Conservation (phyloP, 2,888 invertebrate genomes). For the Ctena decussata region DNA sequence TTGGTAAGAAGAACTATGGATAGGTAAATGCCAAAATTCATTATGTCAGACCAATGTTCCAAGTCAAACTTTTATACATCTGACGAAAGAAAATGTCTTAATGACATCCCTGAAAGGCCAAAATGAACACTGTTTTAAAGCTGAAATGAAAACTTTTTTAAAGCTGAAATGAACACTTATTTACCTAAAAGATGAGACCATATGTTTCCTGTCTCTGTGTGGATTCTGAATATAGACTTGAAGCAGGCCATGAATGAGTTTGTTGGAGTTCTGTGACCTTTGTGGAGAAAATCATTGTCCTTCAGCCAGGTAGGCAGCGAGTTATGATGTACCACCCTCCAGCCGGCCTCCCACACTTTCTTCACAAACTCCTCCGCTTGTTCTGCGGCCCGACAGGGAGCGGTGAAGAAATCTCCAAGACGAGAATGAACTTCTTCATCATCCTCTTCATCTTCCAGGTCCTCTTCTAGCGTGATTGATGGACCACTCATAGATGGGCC, state of each 20-base stretch:
- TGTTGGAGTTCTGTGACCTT: slow-evolving; percentile 98
- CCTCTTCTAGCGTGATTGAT: neutral
- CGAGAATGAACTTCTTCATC: slow-evolving; percentile 60
- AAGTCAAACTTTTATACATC: too few species aligned
- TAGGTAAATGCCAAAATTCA: too few species aligned
- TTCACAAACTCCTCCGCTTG: slow-evolving; percentile 98
- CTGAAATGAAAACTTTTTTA: too few species aligned
- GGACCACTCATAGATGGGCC: neutral
- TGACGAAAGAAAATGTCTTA: too few species aligned
- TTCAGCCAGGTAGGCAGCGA: slow-evolving; percentile 97
- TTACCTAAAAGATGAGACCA: slow-evolving; percentile 97
- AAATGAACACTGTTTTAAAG: too few species aligned
- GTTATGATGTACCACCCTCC: slow-evolving; percentile 94
- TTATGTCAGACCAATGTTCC: too few species aligned
- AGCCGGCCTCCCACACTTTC: slow-evolving; percentile 86
- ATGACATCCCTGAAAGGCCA: too few species aligned
- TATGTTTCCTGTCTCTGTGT: slow-evolving; percentile 99
- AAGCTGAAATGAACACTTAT: too few species aligned
- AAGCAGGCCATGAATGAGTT: slow-evolving; percentile 99
- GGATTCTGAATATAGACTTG: slow-evolving; percentile 98
- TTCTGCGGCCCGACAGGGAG: slow-evolving; percentile 91
- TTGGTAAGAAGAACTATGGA: too few species aligned
- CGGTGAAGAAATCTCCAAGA: slow-evolving; percentile 74
- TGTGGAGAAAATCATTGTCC: slow-evolving; percentile 98
- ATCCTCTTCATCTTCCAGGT: slow-evolving; percentile 64